A percentile compares a stretch with the other conserved stretches of the same genome.
Conservation (phyloP, 2,113 vertebrate species). For the Axis porcinus region DNA sequence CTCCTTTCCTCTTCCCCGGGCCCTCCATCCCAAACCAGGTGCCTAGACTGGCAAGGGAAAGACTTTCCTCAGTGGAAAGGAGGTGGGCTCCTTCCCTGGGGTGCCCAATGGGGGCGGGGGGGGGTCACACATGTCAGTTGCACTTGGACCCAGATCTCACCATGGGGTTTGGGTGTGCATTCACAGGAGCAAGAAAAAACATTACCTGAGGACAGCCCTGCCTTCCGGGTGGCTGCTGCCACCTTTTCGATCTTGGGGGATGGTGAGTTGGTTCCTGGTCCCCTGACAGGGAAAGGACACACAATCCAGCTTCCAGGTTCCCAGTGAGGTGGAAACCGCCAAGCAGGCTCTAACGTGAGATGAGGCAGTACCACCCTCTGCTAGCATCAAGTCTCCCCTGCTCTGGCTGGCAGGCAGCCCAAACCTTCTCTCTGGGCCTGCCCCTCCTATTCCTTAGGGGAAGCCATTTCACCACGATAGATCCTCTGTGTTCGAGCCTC, state of each 20-base stretch:
- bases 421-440: too few species aligned
- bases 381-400: not conserved
- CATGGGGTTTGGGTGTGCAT: too few species aligned
- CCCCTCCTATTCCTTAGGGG: not conserved
- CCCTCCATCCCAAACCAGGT: not conserved
- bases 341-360: accelerated
- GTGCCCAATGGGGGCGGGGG: accelerated
- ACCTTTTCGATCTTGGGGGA: not conserved
- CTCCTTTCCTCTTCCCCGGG: accelerated
- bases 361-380: not conserved
- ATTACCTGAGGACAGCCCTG: not conserved
- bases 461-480: not conserved
- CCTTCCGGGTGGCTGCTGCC: not conserved
- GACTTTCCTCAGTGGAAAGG: not conserved
- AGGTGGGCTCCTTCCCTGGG: accelerated
- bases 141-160: not conserved
- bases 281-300: slow-evolving; percentile 8
- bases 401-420: not conserved
- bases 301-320: not conserved
- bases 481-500: not conserved
- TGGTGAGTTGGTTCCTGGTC: not conserved
- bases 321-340: not conserved
- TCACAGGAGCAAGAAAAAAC: not conserved
- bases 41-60: not conserved
- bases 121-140: not conserved